Percentiles rank a stretch among this genome's conserved stretches.
Evolutionary conservation across 2,113 vertebrate species (phyloP).

Genomic region (Neodon shergylaensis): DNA sequence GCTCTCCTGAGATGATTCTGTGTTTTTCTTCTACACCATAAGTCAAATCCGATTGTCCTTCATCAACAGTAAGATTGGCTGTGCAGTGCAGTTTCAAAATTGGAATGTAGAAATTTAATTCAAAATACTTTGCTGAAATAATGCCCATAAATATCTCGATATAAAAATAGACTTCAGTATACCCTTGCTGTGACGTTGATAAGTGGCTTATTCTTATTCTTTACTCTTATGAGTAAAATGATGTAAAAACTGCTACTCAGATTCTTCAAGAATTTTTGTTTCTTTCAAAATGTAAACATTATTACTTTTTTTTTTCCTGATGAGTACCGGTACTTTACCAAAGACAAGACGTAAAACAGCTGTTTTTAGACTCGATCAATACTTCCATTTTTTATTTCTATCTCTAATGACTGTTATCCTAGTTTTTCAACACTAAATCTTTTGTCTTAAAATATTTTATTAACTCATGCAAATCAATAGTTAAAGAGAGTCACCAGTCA

Average conservation of each 20-base stretch:
- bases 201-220: conserved; percentile 22
- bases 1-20: conserved; percentile 29
- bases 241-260: neutral
- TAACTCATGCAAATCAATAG: neutral
- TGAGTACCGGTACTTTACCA: neutral
- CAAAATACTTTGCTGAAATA: conserved; percentile 50
- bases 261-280: conserved; percentile 20
- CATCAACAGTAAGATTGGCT: conserved; percentile 62
- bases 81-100: conserved; percentile 45
- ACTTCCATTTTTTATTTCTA: neutral
- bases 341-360: neutral
- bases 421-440: neutral
- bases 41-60: conserved; percentile 69
- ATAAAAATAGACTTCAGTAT: conserved; percentile 66
- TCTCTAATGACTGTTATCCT: neutral
- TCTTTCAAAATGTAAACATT: conserved; percentile 37
- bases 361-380: neutral
- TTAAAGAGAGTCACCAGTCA: neutral
- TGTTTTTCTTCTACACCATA: conserved; percentile 31
- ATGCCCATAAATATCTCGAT: conserved; percentile 49
- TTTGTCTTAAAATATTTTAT: neutral
- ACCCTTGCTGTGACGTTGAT: conserved; percentile 59
- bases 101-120: conserved; percentile 31
- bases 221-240: conserved; percentile 30
- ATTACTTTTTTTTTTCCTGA: neutral